phyloP scores from a whole-genome alignment of 2,888 invertebrate genomes.

The Tachina fera region DNA sequence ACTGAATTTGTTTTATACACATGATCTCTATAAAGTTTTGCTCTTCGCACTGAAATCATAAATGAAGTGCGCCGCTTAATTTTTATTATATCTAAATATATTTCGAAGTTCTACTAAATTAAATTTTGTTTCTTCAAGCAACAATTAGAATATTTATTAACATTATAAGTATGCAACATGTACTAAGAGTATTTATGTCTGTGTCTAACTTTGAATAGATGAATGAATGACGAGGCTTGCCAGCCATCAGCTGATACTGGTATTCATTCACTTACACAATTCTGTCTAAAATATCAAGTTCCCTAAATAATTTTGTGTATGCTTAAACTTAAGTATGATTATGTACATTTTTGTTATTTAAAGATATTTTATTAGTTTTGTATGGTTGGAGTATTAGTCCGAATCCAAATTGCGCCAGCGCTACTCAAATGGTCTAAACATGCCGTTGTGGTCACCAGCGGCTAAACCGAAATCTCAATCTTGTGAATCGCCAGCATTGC shows the following conservation, averaged over 20 bases:
- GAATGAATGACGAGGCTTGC: neutral
- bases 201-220: neutral
- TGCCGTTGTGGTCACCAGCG: constrained; percentile 71
- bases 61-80: constrained; percentile 3
- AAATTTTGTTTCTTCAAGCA: constrained; percentile 51
- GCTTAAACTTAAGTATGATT: constrained; percentile 27
- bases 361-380: neutral
- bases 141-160: constrained; percentile 61
- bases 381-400: constrained; percentile 20
- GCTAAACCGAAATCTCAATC: constrained; percentile 78
- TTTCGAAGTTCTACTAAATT: constrained; percentile 52
- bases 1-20: constrained; percentile 31
- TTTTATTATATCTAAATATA: constrained; percentile 30
- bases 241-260: neutral
- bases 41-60: constrained; percentile 27
- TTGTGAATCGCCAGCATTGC: constrained; percentile 82
- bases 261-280: neutral
- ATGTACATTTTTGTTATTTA: constrained; percentile 53
- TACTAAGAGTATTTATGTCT: constrained; percentile 25
- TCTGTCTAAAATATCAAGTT: constrained; percentile 47
- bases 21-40: neutral
- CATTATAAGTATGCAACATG: constrained; percentile 64
- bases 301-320: constrained; percentile 58
- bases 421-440: constrained; percentile 79
- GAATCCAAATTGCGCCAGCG: constrained; percentile 65